A percentile compares a stretch with the other conserved stretches of the same genome.
These are phyloP conservation scores for Drosophila acutilabella DNA, from an alignment of 2,888 invertebrate genomes.

Conservation along the genomic window DNA sequence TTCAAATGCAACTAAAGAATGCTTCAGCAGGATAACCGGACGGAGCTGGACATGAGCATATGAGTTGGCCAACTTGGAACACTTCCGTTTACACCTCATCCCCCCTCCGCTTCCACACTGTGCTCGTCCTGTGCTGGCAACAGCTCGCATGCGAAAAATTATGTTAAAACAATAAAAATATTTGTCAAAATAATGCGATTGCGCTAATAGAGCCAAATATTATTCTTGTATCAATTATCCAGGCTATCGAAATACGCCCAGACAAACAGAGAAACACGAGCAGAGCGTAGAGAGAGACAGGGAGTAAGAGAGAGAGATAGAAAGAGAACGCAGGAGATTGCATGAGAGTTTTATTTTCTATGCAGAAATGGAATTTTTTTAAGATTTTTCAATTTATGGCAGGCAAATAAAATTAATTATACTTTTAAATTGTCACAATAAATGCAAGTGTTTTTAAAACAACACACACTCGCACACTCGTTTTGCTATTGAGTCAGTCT, in stretches of 20 bases:
- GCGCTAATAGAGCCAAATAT: slow-evolving; percentile 81
- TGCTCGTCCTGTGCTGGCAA: slow-evolving; percentile 6
- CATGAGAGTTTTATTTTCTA: slow-evolving; percentile 13
- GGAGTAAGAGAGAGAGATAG: not conserved
- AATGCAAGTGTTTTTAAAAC: slow-evolving; percentile 40
- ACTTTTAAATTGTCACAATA: slow-evolving; percentile 70
- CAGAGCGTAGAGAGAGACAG: not conserved
- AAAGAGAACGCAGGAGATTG: not conserved
- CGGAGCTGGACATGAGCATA: slow-evolving; percentile 14
- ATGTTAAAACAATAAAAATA: slow-evolving; percentile 83
- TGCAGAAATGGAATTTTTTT: slow-evolving; percentile 13
- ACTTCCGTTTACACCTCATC: not conserved
- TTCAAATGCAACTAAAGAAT: slow-evolving; percentile 68
- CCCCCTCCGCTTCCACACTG: too few species aligned
- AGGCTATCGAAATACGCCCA: slow-evolving; percentile 55
- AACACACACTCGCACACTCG: slow-evolving; percentile 19
- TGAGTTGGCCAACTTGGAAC: not conserved
- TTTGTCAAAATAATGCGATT: slow-evolving; percentile 84
- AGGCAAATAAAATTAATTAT: slow-evolving; percentile 62
- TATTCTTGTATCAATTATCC: slow-evolving; percentile 80
- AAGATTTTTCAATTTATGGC: slow-evolving; percentile 41
- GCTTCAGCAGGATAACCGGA: slow-evolving; percentile 26
- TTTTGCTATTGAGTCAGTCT: slow-evolving; percentile 24
- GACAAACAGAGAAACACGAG: slow-evolving; percentile 1
- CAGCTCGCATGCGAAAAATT: slow-evolving; percentile 75